Base-by-base conservation (phyloP, 1,140 invertebrate genomes). In the Bombus picipes region DNA sequence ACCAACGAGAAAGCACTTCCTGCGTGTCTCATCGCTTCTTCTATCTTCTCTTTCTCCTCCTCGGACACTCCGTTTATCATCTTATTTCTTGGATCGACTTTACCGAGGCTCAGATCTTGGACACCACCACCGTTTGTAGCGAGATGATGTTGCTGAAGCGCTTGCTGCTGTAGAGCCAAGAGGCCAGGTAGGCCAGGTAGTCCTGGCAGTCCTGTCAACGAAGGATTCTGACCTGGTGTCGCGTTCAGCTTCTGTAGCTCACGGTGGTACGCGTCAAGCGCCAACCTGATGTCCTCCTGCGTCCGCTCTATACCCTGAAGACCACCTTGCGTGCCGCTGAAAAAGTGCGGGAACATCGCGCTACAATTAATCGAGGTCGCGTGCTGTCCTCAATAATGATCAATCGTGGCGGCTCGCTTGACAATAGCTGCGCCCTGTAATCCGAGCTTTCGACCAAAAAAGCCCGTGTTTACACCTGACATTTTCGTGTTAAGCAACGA, bases 201-300 rank as follows among this genome's bases (percentile, higher is more conserved):
- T 71, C 95, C 95, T 28, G 96, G 94, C 57, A 95, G 83, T 71
- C 92, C 93, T 6, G 95, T 95, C 59, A 97, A 89, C 79, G 96
- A 95, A 34, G 96, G 96, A 87, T 96, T 95, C 89, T 94, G 95
- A 62, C 96, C 96, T 81, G 96, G 96, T 87, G 96, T 95, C 88
- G 96, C 96, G 91, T 98, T 98, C 76, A 99, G 95, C 93, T 98
- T 98, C 91, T 98, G 97, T 15, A 99, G 96, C 94, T 99, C 98
- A 65, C 98, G 96, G 92, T 98, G 98, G 94, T 98, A 98, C n/a
- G 98, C 97, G 89, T 98, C 98, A 25, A 99, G 95, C 1, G 98
- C 98, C 96, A 99, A 96, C 85, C 98, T 96, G 92, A 99, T 98
- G 62, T 98, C 98, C 87, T 99, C 98, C 90, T 97, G 97, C 77